Conservation (phyloP, 2,113 vertebrate species). For the Corydoras sp. region DNA sequence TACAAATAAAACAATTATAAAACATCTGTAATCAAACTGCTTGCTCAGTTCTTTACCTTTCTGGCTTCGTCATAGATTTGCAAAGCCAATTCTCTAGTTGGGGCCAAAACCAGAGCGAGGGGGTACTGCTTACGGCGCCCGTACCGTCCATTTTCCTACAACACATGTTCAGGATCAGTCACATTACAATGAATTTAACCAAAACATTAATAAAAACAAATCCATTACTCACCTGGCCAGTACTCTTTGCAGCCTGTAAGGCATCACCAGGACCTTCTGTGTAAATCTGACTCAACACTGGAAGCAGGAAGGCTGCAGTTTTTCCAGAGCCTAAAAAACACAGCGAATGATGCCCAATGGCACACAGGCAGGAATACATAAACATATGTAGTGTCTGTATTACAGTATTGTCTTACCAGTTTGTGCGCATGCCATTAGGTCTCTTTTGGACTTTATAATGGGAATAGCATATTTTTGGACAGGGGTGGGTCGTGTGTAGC, state of each 20-base stretch:
- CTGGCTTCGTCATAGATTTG: slow-evolving; percentile 96
- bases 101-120: slow-evolving; percentile 89
- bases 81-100: slow-evolving; percentile 89
- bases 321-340: slow-evolving; percentile 78
- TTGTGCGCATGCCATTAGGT: slow-evolving; percentile 97
- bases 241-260: slow-evolving; percentile 78
- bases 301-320: slow-evolving; percentile 92
- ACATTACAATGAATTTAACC: background rate
- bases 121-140: slow-evolving; percentile 95
- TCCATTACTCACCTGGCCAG: slow-evolving; percentile 53
- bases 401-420: slow-evolving; percentile 70
- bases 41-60: slow-evolving; percentile 67
- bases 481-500: slow-evolving; percentile 91
- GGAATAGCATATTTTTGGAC: slow-evolving; percentile 98
- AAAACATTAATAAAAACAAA: background rate
- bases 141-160: slow-evolving; percentile 87
- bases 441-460: slow-evolving; percentile 92
- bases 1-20: background rate
- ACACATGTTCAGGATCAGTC: background rate
- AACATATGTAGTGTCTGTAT: background rate
- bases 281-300: slow-evolving; percentile 93
- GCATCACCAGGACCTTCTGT: slow-evolving; percentile 91
- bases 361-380: no score
- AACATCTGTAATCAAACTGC: background rate
- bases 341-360: background rate